Evolutionary conservation across 2,888 invertebrate species (phyloP).

Genomic region (Cylindroiulus punctatus): DNA sequence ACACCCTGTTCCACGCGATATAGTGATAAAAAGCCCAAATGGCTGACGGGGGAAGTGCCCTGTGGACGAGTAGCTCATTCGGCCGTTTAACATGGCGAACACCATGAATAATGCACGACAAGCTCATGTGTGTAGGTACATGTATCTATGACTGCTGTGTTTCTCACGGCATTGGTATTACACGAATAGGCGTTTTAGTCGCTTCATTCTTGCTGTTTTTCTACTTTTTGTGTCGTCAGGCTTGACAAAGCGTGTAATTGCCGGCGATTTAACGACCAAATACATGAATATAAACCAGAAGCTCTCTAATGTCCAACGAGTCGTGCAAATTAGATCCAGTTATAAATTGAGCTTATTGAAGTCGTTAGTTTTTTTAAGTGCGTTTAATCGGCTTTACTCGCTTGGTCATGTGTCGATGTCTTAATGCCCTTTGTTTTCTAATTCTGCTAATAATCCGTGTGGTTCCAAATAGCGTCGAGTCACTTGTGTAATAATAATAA

Average conservation of each 20-base stretch:
- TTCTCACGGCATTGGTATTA: conserved; percentile 20
- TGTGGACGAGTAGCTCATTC: background rate
- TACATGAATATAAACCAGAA: background rate
- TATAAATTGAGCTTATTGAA: background rate
- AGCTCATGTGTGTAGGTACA: background rate
- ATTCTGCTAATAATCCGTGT: too few relatives aligned
- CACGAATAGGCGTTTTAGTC: background rate
- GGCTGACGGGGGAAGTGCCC: conserved; percentile 3
- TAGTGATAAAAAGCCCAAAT: background rate
- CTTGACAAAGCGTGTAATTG: conserved; percentile 31
- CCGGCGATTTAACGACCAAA: background rate
- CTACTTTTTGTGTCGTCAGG: background rate
- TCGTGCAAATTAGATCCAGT: background rate
- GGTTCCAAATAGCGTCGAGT: too few relatives aligned
- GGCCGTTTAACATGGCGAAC: background rate
- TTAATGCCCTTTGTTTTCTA: too few relatives aligned
- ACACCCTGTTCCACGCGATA: conserved; percentile 14
- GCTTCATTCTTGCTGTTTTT: background rate
- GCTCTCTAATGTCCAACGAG: background rate
- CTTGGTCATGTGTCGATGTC: too few relatives aligned
- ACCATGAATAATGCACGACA: background rate
- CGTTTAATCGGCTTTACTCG: too few relatives aligned
- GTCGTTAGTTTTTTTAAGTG: too few relatives aligned
- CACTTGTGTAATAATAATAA: too few relatives aligned
- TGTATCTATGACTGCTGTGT: background rate